Evolutionary conservation across 2,113 vertebrate genomes (phyloP), one percentile per base, ranked within the genome.

Genomic region (Noturus placidus): DNA sequence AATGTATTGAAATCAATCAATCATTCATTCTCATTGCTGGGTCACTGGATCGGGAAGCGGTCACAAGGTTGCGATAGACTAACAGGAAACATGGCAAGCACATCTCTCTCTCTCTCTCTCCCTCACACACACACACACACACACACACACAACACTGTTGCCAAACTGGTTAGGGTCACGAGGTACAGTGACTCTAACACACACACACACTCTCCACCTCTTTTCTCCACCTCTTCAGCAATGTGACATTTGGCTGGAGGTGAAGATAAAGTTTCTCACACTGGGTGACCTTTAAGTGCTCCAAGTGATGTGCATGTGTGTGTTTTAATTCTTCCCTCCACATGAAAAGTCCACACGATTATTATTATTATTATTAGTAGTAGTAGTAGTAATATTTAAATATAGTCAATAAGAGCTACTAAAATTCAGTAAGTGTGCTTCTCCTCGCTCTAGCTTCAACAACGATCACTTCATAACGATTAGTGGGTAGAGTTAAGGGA

Each of bases 261-360:
- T 59, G 13, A 52, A 82, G 85, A 86, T 91, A 85, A 84, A 85
- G 84, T 92, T 91, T 88, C 87, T 85, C 25, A 35, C 86, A 42
- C 70, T 5, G 11, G 57, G 17, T 92, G 89, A 92, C 86, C 38
- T 92, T 93, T 92, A 84, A 69, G 57, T 91, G 46, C 25, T 80
- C 52, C 35, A 57, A 35, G 35, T 57, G 9, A 19, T 10, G 50
- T 56, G 14, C 19, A 17, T 54, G 30, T 33, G 77, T 33, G 77
- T 54, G 72, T 46, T 22, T 46, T 1, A 30, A 54, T 54, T 5
- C 7, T 79, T 27, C 30, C 17, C 30, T 80, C 52, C 77, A 33
- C 0, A 30, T 56, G 3, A 20, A 56, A 33, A 56, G 10, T 56
- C 52, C n/a, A 33, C 15, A 56, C 35, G 38, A 42, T 30, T 74